These are phyloP conservation scores for Ptycholaimellus sp. DNA, from an alignment of 2,888 invertebrate genomes.

Conservation along the genomic window DNA sequence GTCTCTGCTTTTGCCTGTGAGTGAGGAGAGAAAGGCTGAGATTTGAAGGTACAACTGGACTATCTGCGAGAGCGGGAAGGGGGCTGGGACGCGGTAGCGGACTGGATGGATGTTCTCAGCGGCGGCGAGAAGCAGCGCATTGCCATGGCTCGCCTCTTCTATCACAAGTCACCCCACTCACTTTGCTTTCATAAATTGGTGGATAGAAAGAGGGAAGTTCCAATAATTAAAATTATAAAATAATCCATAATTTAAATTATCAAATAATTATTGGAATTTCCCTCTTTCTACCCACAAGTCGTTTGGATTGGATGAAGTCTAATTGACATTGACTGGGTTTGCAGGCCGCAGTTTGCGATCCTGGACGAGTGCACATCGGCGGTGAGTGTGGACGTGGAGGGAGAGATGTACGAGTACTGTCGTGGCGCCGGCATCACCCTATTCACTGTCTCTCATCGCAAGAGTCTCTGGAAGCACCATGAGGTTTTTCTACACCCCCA, in stretches of 20 bases:
- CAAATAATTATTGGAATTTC: no score
- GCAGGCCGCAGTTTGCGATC: slow-evolving; percentile 83
- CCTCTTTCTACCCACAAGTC: no score
- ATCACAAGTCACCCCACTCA: no score
- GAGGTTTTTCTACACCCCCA: no score
- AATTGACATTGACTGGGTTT: background rate
- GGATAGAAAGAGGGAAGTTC: no score
- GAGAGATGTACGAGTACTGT: slow-evolving; percentile 62
- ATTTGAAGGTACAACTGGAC: background rate
- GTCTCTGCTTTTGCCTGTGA: slow-evolving; percentile 44
- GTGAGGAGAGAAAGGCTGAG: slow-evolving; percentile 16
- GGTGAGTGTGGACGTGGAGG: slow-evolving; percentile 92
- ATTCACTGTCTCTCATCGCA: slow-evolving; percentile 87
- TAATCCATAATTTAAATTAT: no score
- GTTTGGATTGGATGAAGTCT: no score
- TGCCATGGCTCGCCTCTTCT: slow-evolving; percentile 89
- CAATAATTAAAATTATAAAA: no score
- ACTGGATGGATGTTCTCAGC: slow-evolving; percentile 93
- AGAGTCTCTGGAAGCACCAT: slow-evolving; percentile 53
- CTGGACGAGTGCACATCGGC: slow-evolving; percentile 96
- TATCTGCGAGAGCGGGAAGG: background rate
- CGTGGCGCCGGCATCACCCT: slow-evolving; percentile 50
- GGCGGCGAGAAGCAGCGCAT: slow-evolving; percentile 95
- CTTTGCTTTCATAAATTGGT: no score
- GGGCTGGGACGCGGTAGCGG: slow-evolving; percentile 36